Evolutionary conservation across 2,888 invertebrate species (phyloP), one percentile per base, ranked within the genome.

Genomic region (Diploptera punctata): DNA sequence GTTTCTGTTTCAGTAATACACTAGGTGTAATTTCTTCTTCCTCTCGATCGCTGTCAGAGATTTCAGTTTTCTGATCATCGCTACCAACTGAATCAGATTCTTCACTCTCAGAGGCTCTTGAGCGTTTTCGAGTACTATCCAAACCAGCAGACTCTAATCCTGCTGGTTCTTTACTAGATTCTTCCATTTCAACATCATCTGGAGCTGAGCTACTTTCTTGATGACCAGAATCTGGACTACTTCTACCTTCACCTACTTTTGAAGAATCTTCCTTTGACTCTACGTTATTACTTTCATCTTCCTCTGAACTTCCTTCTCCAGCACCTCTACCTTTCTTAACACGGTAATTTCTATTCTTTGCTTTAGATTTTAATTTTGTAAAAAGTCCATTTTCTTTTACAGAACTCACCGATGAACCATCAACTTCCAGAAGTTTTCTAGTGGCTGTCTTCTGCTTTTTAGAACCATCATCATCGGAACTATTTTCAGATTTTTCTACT

Each of bases 1-100:
- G 91, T 79, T 87, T 86, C 54, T 85, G 81, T 79, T 91, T 91
- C 62, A 84, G 81, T 61, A 91, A 79, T 7, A 88, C 86, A 10
- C 81, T 79, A 3, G 84, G 85, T 62, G 73, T 71, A 21, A 70
- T 71, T 31, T 75, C 73, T 9, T 77, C 76, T 33, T 73, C 74
- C 16, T 70, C 70, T 16, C 57, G 52, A 31, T 72, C 70, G 61
- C 57, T 71, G 9, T 72, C 68, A 24, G 70, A 70, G 16, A 31
- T 49, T 29, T 73, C 73, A 67, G 67, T 52, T 43, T 69, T 72
- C 54, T 61, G 52, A 9, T 81, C 79, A 33, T 79, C 78, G 52
- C 78, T 78, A 1, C 78, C 73, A 60, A 19, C 65, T 26, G 61
- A 72, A 60, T 52, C 75, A n/a, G 79, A 79, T 71, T 78, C 77